These are phyloP conservation scores for Limenitis camilla DNA, from an alignment of 2,888 invertebrate species.

Conservation along the genomic window DNA sequence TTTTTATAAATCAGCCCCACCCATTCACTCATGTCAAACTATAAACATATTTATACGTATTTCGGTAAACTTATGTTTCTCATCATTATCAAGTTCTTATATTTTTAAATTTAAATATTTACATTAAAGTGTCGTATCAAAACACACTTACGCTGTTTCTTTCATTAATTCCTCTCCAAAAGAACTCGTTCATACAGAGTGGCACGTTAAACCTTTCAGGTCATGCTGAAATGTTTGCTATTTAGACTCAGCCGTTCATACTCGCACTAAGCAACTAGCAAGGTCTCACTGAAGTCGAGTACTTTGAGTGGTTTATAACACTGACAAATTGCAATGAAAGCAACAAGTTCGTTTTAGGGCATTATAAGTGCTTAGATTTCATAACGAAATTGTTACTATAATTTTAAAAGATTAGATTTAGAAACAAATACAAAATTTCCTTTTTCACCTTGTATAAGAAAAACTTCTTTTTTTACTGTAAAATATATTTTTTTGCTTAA, in stretches of 20 bases:
- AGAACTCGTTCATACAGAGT: slow-evolving; percentile 5
- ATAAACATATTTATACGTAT: too few relatives aligned
- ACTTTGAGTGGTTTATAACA: background rate
- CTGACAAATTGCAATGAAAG: background rate
- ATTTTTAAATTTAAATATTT: background rate
- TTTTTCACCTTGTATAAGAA: too few relatives aligned
- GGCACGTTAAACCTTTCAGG: background rate
- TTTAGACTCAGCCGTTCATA: slow-evolving; percentile 3
- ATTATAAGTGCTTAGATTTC: too few relatives aligned
- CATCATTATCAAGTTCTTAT: background rate
- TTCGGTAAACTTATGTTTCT: too few relatives aligned
- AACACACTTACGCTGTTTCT: background rate
- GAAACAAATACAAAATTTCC: too few relatives aligned
- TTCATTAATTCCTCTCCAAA: slow-evolving; percentile 5
- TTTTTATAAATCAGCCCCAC: too few relatives aligned
- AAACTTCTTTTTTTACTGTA: too few relatives aligned
- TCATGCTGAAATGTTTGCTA: slow-evolving; percentile 3
- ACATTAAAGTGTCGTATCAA: background rate
- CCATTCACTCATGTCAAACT: too few relatives aligned
- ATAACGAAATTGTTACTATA: too few relatives aligned
- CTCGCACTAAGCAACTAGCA: background rate
- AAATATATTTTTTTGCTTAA: too few relatives aligned
- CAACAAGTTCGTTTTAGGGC: background rate
- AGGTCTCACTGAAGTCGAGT: background rate
- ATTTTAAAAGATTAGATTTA: too few relatives aligned